Evolutionary conservation across 1,140 invertebrate genomes (phyloP), one percentile per base, ranked within the genome.

Genomic region (Nomia melanderi): DNA sequence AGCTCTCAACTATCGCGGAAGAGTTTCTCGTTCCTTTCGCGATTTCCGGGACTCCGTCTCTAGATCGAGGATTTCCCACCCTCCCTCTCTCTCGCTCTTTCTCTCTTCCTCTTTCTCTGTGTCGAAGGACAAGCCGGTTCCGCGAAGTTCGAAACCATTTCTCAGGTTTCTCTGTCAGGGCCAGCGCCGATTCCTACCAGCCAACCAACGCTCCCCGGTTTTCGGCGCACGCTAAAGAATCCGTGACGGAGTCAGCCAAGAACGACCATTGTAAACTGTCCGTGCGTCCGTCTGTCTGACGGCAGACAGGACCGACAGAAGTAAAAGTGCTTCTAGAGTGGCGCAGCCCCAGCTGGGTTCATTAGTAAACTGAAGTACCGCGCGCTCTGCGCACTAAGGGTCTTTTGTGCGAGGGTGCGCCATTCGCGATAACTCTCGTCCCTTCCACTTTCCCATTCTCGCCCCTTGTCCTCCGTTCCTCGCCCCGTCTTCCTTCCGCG

Each of bases 301-400:
- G 82, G 84, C 81, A 89, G 84, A 88, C 84, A 86, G n/a, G 85
- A 88, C 82, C 83, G 86, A 86, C 88, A 87, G 79, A 88, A 90
- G 86, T 90, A 90, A 91, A 90, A 90, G 88, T 90, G 88, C 90
- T 89, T 82, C 83, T 90, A 84, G 80, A 90, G 86, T 86, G 83
- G 82, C 78, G 66, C 72, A 86, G 79, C 84, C 84, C 84, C 80
- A 85, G 78, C 84, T 85, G 87, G 88, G 89, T 90, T 91, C 90
- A 90, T 91, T 91, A 90, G 90, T 90, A 88, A 89, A 89, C 89
- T 90, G 81, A 87, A 90, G 90, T 89, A 85, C 83, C 77, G 81
- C 81, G 72, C 83, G 75, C 70, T 73, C 69, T 50, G 56, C 71
- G 79, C 72, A 60, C 76, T 81, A 86, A 88, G 86, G 88, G 87